A percentile compares a stretch with the other conserved stretches of the same genome.
Conservation (phyloP, 2,888 invertebrate species). For the Anodontia alba region DNA sequence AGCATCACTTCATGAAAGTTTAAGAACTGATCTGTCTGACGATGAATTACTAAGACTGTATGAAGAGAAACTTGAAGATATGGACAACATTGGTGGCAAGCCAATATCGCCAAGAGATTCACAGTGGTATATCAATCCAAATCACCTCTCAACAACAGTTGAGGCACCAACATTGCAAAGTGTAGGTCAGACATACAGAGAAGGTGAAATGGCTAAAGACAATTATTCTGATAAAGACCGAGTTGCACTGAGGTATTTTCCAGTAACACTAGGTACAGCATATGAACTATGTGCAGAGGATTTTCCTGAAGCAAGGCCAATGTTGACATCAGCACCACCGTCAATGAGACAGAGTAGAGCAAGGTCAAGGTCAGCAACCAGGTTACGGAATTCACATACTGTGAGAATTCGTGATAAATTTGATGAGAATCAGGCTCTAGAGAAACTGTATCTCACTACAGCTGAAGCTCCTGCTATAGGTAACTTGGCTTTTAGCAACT, state of each 20-base stretch:
- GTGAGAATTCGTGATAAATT: constrained; percentile 48
- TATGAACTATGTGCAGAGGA: constrained; percentile 58
- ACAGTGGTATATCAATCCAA: constrained; percentile 61
- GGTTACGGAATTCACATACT: constrained; percentile 34
- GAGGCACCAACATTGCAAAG: constrained; percentile 56
- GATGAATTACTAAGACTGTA: constrained; percentile 52
- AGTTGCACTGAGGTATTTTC: constrained; percentile 52
- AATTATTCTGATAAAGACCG: constrained; percentile 50
- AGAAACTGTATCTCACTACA: constrained; percentile 65
- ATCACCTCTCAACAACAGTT: constrained; percentile 43
- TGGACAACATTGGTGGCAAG: constrained; percentile 44
- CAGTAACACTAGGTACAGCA: constrained; percentile 60
- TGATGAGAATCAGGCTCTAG: constrained; percentile 48
- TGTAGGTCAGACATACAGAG: constrained; percentile 46
- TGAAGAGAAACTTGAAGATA: constrained; percentile 42
- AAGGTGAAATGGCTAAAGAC: constrained; percentile 25
- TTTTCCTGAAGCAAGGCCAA: constrained; percentile 42
- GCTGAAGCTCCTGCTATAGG: constrained; percentile 66
- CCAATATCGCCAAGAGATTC: constrained; percentile 54
- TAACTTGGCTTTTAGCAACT: constrained; percentile 14
- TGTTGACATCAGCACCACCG: constrained; percentile 41
- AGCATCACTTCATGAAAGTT: constrained; percentile 36
- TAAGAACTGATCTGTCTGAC: constrained; percentile 42
- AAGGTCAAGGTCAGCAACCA: constrained; percentile 45
- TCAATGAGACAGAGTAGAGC: constrained; percentile 35